Evolutionary conservation across 2,797 vertebrate genomes (phyloP), one percentile per base, ranked within the genome.

Genomic region (Denticeps clupeoides): DNA sequence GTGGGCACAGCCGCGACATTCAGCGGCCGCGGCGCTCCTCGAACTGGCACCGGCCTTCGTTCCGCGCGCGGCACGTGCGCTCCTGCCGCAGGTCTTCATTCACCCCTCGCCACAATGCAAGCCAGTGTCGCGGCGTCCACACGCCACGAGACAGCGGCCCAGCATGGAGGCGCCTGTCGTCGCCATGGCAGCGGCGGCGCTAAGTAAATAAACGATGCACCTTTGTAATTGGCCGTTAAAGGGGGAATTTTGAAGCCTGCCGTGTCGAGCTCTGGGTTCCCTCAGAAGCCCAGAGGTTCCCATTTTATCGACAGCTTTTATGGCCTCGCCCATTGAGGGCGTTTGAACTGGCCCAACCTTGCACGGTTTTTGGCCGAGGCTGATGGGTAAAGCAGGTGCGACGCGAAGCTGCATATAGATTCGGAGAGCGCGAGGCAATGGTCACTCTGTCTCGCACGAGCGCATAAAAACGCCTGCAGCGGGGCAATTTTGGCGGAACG

Each of bases 351-450:
- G 55, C 76, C 72, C 61, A 78, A 64, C 75, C 63, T 73, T 78
- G n/a, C n/a, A n/a, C n/a, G n/a, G n/a, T 62, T 70, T 69, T 68
- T 70, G 56, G 65, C 68, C 69, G 59, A 69, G 70, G 63, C 59
- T 77, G 73, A 81, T 80, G 69, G 10, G 31, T 83, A 81, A 74
- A 53, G 63, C 81, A 82, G 79, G 75, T 81, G 73, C n/a, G n/a
- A n/a, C n/a, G n/a, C n/a, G n/a, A n/a, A n/a, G n/a, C n/a, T n/a
- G n/a, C n/a, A n/a, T n/a, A n/a, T n/a, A n/a, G n/a, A 11, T 38
- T 21, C 4, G 38, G 35, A 38, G 21, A 21, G 35, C 8, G 18
- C 38, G 35, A 13, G 18, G 19, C 35, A 7, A 35, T 21, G 35
- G 16, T 8, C 35, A 18, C 33, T 16, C 9, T 18, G 13, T 13